A percentile compares a stretch with the other conserved stretches of the same genome.
Evolutionary conservation across 2,888 invertebrate genomes (phyloP).

Genomic region (Rotaria socialis): DNA sequence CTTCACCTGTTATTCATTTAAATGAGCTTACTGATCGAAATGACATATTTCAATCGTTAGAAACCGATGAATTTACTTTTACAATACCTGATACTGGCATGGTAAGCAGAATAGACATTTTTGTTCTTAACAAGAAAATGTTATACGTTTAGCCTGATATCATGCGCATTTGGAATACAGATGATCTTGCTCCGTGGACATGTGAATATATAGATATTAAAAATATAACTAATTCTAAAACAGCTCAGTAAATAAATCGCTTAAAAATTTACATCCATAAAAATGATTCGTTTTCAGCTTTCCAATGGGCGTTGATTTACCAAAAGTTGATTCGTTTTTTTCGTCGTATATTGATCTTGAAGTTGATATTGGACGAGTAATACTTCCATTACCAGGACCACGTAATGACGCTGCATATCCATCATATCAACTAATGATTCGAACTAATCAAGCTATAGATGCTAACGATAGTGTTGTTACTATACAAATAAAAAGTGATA

Average conservation of each 20-base stretch:
- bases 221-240: neutral
- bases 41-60: neutral
- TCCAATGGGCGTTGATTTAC: neutral
- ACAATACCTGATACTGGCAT: constrained; percentile 22
- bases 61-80: neutral
- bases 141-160: neutral
- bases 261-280: no score
- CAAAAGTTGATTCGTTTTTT: neutral
- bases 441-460: neutral
- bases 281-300: neutral
- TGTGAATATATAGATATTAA: constrained; percentile 20
- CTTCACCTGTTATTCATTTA: neutral
- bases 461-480: neutral
- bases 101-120: neutral
- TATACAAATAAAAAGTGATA: neutral
- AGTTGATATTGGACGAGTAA: neutral
- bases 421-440: neutral
- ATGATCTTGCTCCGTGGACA: neutral
- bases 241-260: neutral
- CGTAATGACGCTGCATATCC: constrained; percentile 20
- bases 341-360: constrained; percentile 12
- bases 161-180: constrained; percentile 21
- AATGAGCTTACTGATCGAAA: neutral
- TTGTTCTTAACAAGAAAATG: no score
- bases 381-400: neutral